Evolutionary conservation across 2,888 invertebrate species (phyloP), one percentile per base, ranked within the genome.

Genomic region (Synergus itoensis): DNA sequence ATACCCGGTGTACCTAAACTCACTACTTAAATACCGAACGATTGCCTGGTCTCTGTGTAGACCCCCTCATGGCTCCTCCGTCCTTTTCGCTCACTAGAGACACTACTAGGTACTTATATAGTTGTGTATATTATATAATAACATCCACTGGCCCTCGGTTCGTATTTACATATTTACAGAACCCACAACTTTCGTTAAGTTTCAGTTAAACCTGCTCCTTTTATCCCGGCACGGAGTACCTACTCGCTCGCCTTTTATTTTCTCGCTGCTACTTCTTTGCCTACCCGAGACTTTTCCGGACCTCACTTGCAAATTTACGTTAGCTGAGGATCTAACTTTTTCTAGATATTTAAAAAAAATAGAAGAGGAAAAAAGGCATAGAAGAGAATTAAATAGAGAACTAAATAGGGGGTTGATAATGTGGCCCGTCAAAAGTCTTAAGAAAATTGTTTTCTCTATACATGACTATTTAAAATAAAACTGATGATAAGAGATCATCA

Each of bases 1-100:
- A 91, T 91, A 91, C 90, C 89, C 88, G 87, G 89, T 91, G 89
- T 89, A 89, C 87, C 89, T 88, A 88, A 90, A 91, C 89, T 91
- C 86, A 88, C 89, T 90, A 90, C 90, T 91, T 90, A 90, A 90
- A 91, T 89, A 90, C 87, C 89, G 88, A 87, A 88, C 90, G 90
- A 91, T 90, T 89, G 89, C 85, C 82, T 81, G 80, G 78, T 82
- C 84, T 81, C 81, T 79, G 75, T 80, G n/a, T 16, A 67, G 4
- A 16, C 18, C 77, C 18, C 41, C 36, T n/a, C 64, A 12, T 60
- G 79, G 57, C 53, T 57, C 76, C 36, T 60, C 43, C 62, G 48
- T 76, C 62, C 62, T 65, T 48, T 64, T 80, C 78, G 78, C 78
- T 40, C 41, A 75, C 48, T 81, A 64, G 73, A 82, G 77, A 57